A percentile compares a stretch with the other conserved stretches of the same genome.
These are phyloP conservation scores for Diabrotica undecimpunctata DNA, from an alignment of 1,140 invertebrate species.

Conservation along the genomic window DNA sequence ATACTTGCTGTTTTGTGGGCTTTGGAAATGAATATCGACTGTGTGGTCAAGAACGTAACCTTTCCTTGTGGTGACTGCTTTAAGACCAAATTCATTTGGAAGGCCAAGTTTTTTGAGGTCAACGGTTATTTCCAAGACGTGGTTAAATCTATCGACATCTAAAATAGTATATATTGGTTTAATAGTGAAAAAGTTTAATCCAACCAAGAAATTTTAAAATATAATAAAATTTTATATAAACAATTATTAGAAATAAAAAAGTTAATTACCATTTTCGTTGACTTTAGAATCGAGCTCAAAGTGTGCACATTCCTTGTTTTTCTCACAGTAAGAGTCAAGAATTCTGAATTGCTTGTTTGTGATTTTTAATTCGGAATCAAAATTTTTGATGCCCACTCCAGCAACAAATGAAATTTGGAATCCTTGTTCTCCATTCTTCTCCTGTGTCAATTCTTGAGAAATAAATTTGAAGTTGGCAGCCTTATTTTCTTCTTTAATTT, in stretches of 20 bases:
- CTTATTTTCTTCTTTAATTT: constrained; percentile 61
- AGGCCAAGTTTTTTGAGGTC: constrained; percentile 69
- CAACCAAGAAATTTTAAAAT: no score
- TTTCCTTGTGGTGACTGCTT: constrained; percentile 57
- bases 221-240: neutral
- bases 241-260: constrained; percentile 16
- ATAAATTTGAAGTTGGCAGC: constrained; percentile 69
- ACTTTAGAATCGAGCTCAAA: constrained; percentile 63
- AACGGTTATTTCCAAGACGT: constrained; percentile 56
- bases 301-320: constrained; percentile 71
- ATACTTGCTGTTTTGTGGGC: constrained; percentile 64
- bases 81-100: constrained; percentile 66
- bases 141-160: constrained; percentile 47
- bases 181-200: neutral
- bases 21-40: constrained; percentile 65
- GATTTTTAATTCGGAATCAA: constrained; percentile 62
- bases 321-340: constrained; percentile 68
- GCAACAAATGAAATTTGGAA: constrained; percentile 55
- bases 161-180: constrained; percentile 10
- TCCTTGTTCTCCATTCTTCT: constrained; percentile 60
- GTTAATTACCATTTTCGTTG: constrained; percentile 50
- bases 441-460: constrained; percentile 56
- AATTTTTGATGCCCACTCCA: constrained; percentile 51
- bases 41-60: constrained; percentile 58
- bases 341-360: constrained; percentile 67